These are phyloP conservation scores for Syngnathus typhle DNA, from an alignment of 2,113 vertebrate species.

Conservation along the genomic window DNA sequence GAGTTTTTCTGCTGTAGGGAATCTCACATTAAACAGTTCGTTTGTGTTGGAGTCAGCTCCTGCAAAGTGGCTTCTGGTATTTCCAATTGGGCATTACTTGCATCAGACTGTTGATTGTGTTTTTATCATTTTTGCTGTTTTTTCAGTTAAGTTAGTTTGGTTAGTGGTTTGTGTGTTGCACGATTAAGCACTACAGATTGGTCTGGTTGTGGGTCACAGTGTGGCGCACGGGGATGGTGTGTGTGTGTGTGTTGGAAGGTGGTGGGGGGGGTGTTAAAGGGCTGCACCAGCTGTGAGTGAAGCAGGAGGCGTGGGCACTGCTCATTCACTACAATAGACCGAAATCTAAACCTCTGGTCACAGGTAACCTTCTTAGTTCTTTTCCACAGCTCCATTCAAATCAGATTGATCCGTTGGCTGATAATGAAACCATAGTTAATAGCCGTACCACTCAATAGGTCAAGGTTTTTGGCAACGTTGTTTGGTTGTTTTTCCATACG, in stretches of 20 bases:
- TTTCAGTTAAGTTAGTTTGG: background rate
- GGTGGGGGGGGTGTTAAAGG: background rate
- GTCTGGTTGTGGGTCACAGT: background rate
- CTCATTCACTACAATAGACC: background rate
- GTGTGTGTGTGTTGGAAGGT: background rate
- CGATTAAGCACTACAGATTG: background rate
- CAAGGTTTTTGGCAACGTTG: background rate
- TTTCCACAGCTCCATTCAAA: background rate
- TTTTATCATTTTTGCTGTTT: background rate
- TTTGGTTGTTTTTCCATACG: background rate
- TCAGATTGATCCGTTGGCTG: background rate
- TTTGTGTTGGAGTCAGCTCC: slow-evolving; percentile 42
- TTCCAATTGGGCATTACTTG: background rate
- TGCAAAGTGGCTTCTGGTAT: background rate
- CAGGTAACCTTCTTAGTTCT: background rate
- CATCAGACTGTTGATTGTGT: background rate
- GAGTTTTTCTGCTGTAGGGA: slow-evolving; percentile 33
- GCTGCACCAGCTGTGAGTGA: background rate
- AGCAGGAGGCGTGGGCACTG: background rate
- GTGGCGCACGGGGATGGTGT: background rate
- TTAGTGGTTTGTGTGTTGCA: background rate
- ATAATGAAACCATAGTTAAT: background rate
- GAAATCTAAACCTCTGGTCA: background rate
- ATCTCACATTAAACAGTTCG: slow-evolving; percentile 30
- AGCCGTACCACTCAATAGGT: background rate